Base-by-base conservation (phyloP, 2,888 invertebrate species). In the Lasioglossum calceatum region DNA sequence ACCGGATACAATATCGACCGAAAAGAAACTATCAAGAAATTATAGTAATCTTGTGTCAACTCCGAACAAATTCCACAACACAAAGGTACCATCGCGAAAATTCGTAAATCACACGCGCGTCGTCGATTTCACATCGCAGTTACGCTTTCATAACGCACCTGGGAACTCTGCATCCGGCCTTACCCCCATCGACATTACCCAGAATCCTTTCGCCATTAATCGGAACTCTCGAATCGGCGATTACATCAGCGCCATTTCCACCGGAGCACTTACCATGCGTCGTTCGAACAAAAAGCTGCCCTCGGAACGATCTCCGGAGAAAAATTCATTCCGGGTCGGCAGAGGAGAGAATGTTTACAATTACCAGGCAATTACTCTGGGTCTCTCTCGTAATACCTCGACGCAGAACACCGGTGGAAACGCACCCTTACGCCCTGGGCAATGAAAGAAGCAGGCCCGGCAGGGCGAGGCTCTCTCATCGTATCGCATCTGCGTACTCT, bases 401-500 rank as follows among this genome's bases (percentile, higher is more conserved):
- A 47, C 54, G 39, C 54, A 23, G 4, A 58, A 73, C 23, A 78
- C 79, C 90, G 79, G 88, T 92, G 90, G 85, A 88, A 92, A 90
- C 81, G 91, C 86, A 92, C 88, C 91, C 90, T 93, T 90, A 92
- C 47, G 89, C 87, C 89, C 82, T 84, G 86, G 86, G 86, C 89
- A 84, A 72, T 85, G 86, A 79, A 87, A 90, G 89, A 87, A 88
- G 85, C 87, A 78, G 93, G 93, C 92, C 93, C 86, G 87, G 86
- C 87, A 80, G 93, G 93, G 93, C 93, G 93, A 92, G 93, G 92
- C 90, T 91, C 71, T 71, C 71, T 71, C 92, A 89, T 92, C 93
- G 93, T 92, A 92, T 92, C 92, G 93, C 92, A 93, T 93, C 93
- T 92, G 93, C 91, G 91, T 94, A 94, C 94, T 94, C 94, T 94